Percentiles rank a stretch among this genome's conserved stretches.
These are phyloP conservation scores for Campylomormyrus numenius DNA, from an alignment of 2,113 vertebrate genomes.

Conservation along the genomic window DNA sequence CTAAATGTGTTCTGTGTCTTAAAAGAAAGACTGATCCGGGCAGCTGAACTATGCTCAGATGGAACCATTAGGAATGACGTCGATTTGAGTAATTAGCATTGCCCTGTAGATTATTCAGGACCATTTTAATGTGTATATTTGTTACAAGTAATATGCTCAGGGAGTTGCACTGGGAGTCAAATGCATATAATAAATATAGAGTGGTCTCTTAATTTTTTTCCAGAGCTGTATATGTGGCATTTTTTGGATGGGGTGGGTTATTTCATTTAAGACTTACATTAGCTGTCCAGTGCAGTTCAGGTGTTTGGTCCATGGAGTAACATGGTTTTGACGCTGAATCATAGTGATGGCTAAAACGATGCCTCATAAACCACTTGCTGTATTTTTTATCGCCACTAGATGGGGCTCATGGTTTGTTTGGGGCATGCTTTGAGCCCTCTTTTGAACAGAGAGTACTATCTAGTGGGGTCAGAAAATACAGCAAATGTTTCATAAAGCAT, in stretches of 20 bases:
- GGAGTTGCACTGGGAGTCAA: background rate
- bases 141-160: too few relatives aligned
- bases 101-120: too few relatives aligned
- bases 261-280: background rate
- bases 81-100: too few relatives aligned
- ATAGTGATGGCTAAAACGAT: background rate
- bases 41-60: background rate
- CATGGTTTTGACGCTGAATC: background rate
- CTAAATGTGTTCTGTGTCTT: background rate
- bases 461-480: background rate
- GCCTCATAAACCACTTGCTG: background rate
- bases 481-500: background rate
- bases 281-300: background rate
- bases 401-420: background rate
- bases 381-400: background rate
- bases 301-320: background rate
- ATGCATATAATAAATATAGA: background rate
- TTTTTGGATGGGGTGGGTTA: background rate
- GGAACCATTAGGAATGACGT: too few relatives aligned
- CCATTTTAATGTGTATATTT: too few relatives aligned
- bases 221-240: background rate
- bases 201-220: background rate
- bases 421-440: background rate
- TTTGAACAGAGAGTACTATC: background rate
- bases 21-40: background rate